Percentiles rank a stretch among this genome's conserved stretches.
These are phyloP conservation scores for Urosaurus nigricauda DNA, from an alignment of 2,797 vertebrate species.

Conservation along the genomic window DNA sequence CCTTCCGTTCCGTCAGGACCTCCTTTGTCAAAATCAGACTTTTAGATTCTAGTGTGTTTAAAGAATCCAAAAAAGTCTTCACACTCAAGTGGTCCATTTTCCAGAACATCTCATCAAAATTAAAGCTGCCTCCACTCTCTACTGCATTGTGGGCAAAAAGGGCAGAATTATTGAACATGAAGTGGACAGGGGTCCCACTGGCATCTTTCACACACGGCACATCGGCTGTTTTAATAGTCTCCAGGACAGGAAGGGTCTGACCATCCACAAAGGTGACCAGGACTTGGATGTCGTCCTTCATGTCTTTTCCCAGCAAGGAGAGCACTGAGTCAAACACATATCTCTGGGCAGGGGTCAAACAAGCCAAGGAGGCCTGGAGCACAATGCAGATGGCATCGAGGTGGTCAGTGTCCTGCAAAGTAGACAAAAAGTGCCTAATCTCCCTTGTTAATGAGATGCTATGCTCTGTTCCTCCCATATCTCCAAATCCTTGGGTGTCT, in stretches of 20 bases:
- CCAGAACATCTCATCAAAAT: constrained; percentile 43
- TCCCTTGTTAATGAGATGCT: constrained; percentile 31
- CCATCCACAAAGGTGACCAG: constrained; percentile 43
- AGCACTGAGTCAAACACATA: constrained; percentile 35
- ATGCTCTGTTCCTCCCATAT: constrained; percentile 23
- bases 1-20: constrained; percentile 20
- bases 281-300: constrained; percentile 38
- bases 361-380: constrained; percentile 30
- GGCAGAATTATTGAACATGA: constrained; percentile 41
- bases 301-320: constrained; percentile 52
- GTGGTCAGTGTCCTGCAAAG: background rate
- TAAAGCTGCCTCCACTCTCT: background rate
- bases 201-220: constrained; percentile 28
- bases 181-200: constrained; percentile 14
- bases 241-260: constrained; percentile 21
- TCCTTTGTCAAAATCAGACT: constrained; percentile 23
- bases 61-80: constrained; percentile 4
- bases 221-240: constrained; percentile 7
- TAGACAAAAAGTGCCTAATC: constrained; percentile 34
- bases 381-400: constrained; percentile 45
- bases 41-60: background rate
- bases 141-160: background rate
- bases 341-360: constrained; percentile 33
- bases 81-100: constrained; percentile 18
- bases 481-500: constrained; percentile 66